These are phyloP conservation scores for Numida meleagris DNA, from an alignment of 2,113 vertebrate species.

Conservation along the genomic window DNA sequence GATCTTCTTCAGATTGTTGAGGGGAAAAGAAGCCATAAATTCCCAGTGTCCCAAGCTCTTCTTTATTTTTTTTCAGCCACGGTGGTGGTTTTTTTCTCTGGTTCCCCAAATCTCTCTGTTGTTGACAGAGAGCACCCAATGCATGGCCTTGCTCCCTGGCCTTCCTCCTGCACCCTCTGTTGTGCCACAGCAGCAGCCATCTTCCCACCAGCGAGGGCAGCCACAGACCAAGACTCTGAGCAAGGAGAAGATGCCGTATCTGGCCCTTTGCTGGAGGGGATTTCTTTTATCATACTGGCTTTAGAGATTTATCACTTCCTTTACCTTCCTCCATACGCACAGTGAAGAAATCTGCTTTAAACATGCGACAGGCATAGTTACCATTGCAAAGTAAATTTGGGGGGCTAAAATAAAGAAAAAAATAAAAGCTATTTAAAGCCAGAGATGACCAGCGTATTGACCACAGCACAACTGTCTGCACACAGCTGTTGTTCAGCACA, in stretches of 20 bases:
- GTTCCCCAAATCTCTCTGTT: constrained; percentile 6
- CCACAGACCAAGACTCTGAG: not conserved
- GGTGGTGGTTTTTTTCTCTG: not conserved
- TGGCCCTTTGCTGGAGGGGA: not conserved
- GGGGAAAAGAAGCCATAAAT: not conserved
- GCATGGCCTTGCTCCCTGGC: not conserved
- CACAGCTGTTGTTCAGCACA: not conserved
- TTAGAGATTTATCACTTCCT: constrained; percentile 69
- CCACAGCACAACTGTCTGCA: not conserved
- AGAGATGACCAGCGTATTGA: not conserved
- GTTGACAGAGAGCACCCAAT: constrained; percentile 28
- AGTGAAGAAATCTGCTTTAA: constrained; percentile 60
- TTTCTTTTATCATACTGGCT: constrained; percentile 17
- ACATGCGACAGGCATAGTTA: constrained; percentile 15
- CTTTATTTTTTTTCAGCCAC: not conserved
- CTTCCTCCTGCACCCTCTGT: not conserved
- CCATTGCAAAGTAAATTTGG: not conserved
- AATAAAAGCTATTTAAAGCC: not conserved
- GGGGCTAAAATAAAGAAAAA: constrained; percentile 27
- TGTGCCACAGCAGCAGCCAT: not conserved
- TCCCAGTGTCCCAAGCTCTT: not conserved
- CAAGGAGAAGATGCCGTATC: not conserved
- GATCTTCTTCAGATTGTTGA: not conserved
- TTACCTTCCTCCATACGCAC: not conserved
- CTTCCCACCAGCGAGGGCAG: not conserved